Percentiles rank a stretch among this genome's conserved stretches.
Evolutionary conservation across 2,113 vertebrate species (phyloP).

Genomic region (Phrynosoma platyrhinos): DNA sequence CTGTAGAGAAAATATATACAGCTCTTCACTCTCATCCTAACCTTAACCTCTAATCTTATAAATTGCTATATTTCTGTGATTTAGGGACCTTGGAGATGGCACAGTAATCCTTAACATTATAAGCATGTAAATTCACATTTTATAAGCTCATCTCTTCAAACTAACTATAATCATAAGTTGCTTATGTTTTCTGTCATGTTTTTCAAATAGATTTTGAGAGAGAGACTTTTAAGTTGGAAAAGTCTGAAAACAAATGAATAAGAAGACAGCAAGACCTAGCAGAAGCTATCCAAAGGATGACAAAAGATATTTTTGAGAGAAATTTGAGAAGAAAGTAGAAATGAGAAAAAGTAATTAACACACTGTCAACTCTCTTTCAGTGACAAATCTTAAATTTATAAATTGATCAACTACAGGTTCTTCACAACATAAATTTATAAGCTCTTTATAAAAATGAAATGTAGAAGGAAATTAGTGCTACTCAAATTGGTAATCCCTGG

Average conservation of each 20-base stretch:
- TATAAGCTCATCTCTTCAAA: background rate
- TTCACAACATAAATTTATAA: slow-evolving; percentile 7
- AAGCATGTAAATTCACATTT: no score
- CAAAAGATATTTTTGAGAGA: slow-evolving; percentile 21
- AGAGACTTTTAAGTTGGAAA: background rate
- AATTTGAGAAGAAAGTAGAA: background rate
- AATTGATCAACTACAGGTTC: slow-evolving; percentile 41
- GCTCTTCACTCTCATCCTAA: no score
- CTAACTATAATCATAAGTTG: background rate
- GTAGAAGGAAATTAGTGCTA: background rate
- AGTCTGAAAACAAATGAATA: background rate
- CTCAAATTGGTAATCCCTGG: no score
- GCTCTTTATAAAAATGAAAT: slow-evolving; percentile 33
- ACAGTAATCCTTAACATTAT: no score
- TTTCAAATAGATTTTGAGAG: background rate
- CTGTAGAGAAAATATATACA: no score
- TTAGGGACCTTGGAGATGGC: no score
- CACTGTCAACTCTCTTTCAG: slow-evolving; percentile 41
- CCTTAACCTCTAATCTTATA: no score
- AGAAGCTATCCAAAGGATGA: background rate
- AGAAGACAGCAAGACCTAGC: background rate
- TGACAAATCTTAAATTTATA: slow-evolving; percentile 38
- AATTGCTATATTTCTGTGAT: no score
- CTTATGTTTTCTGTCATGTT: background rate
- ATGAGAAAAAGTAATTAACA: slow-evolving; percentile 26